phyloP scores from a whole-genome alignment of 2,797 vertebrate genomes.

The Tokudaia tokunoshimensis region DNA sequence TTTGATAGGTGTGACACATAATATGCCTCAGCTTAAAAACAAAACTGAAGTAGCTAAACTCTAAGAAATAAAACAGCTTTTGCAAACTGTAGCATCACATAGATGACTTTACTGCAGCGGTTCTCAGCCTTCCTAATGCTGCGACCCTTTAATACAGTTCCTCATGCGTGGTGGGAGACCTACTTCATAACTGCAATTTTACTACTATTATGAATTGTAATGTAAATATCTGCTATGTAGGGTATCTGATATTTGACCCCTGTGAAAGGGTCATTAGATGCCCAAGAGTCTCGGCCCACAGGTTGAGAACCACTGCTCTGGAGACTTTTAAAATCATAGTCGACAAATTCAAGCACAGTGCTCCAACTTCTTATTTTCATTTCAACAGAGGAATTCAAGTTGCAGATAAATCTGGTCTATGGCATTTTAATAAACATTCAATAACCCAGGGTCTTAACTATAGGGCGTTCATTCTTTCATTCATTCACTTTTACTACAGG shows the following conservation, averaged over 20 bases:
- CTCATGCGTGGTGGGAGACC: not conserved
- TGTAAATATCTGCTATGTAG: not conserved
- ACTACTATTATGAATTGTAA: not conserved
- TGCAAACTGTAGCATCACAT: not conserved
- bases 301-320: not conserved
- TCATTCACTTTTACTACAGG: constrained; percentile 1
- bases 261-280: not conserved
- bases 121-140: not conserved
- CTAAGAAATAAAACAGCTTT: constrained; percentile 44
- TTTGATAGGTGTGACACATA: not conserved
- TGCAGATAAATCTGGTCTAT: not conserved
- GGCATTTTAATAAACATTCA: constrained; percentile 44
- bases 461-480: not conserved
- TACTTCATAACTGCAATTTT: not conserved
- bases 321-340: constrained; percentile 56
- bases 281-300: not conserved
- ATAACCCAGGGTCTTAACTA: constrained; percentile 26
- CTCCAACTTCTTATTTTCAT: constrained; percentile 42
- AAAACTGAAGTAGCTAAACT: not conserved
- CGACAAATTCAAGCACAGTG: constrained; percentile 22
- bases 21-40: constrained; percentile 40
- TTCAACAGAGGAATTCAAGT: constrained; percentile 40
- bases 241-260: not conserved
- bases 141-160: not conserved
- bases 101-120: not conserved